Evolutionary conservation across 2,797 vertebrate genomes (phyloP), one percentile per base, ranked within the genome.

Genomic region (Miichthys miiuy): DNA sequence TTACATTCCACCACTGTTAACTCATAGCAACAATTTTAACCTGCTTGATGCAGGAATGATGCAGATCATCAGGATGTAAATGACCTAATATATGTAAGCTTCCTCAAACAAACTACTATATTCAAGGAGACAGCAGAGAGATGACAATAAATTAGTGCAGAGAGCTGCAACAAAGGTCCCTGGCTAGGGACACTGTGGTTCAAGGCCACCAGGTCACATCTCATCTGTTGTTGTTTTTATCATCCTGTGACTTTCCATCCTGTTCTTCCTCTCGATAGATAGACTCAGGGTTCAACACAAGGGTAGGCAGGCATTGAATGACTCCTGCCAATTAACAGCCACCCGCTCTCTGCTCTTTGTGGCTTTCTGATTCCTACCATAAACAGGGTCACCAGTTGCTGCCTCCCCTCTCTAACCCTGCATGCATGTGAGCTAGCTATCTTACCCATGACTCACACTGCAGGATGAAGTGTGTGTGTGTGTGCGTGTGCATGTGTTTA

Each of bases 271-370:
- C 65, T 8, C 42, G 12, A 21, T 10, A 2, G 1, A 17, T 5
- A n/a, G 41, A 85, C 85, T 78, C 85, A 67, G 87, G 81, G 85
- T 89, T 94, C 89, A 92, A 75, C 80, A 74, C 84, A 85, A 87
- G 85, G 81, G 83, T 89, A 84, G 75, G 52, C 77, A 79, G 78
- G 66, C 76, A 67, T 68, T 66, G 27, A 38, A 27, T 34, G 8
- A 47, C 55, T 79, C 23, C 5, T 76, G 79, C 80, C 84, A 86
- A 63, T 70, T 86, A 88, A 62, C 74, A 73, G 55, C 51, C 14
- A 65, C 58, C 77, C 8, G 7, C 68, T 83, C 27, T 77, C 73
- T 77, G 65, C 79, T 83, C 72, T 82, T 57, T 27, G 71, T 58
- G 64, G 34, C 62, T 65, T 10, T 79, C 48, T 61, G 81, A 80